These are phyloP conservation scores for Echinarachnius parma DNA, from an alignment of 53 echinoderm and acorn worm species.

Conservation along the genomic window DNA sequence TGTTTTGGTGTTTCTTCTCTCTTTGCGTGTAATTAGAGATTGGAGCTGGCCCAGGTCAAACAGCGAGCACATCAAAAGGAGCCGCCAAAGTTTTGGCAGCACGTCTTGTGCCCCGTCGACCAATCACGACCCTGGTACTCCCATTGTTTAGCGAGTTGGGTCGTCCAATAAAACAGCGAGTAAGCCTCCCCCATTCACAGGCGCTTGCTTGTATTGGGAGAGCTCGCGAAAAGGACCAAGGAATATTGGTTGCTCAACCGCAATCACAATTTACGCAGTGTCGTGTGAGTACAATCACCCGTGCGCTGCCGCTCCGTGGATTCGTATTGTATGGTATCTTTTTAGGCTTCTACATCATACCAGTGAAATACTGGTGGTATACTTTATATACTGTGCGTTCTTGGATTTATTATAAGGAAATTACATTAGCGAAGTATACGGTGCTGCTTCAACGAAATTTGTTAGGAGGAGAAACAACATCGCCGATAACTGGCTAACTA, in stretches of 20 bases:
- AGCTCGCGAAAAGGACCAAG: no score
- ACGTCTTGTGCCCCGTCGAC: slow-evolving; percentile 12
- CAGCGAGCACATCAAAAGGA: slow-evolving; percentile 26
- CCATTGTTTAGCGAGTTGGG: slow-evolving; percentile 41
- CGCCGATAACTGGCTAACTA: neutral
- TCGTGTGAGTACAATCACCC: slow-evolving; percentile 8
- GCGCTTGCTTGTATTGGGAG: no score
- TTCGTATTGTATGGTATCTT: slow-evolving; percentile 10
- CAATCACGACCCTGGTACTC: slow-evolving; percentile 14
- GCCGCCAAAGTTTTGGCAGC: slow-evolving; percentile 47
- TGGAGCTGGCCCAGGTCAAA: slow-evolving; percentile 30
- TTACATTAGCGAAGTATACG: slow-evolving; percentile 29
- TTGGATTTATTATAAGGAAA: slow-evolving; percentile 43
- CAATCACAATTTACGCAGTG: slow-evolving; percentile 29
- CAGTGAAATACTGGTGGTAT: slow-evolving; percentile 12
- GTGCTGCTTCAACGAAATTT: slow-evolving; percentile 18
- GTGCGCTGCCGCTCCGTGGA: slow-evolving; percentile 5
- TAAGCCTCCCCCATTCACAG: slow-evolving; percentile 38
- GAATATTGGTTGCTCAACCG: slow-evolving; percentile 11
- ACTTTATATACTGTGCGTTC: no score
- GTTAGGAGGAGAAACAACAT: slow-evolving; percentile 6
- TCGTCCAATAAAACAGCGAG: slow-evolving; percentile 34
- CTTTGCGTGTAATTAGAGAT: slow-evolving; percentile 37
- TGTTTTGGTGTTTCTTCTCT: slow-evolving; percentile 37
- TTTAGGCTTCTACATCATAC: no score